Evolutionary conservation across 2,113 vertebrate species (phyloP).

Genomic region (Colius striatus): DNA sequence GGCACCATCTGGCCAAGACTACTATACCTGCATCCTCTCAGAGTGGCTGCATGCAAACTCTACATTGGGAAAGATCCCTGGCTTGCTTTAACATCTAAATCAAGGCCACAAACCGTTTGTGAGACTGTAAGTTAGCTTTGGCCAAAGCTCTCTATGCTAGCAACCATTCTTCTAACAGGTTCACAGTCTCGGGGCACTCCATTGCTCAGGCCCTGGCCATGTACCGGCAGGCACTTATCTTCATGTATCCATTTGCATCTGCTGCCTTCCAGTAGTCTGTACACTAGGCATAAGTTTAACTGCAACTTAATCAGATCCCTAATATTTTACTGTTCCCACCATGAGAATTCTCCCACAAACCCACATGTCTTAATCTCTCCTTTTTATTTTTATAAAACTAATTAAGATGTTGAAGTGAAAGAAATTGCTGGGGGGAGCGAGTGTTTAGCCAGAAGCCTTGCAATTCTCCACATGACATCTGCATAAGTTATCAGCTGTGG

Average conservation of each 20-base stretch:
- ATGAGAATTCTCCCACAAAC: not conserved
- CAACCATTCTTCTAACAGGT: not conserved
- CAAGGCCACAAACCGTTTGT: accelerated
- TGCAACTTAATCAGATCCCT: not conserved
- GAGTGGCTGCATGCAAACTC: not conserved
- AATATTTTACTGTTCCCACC: not conserved
- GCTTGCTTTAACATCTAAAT: not conserved
- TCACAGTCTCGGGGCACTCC: not conserved
- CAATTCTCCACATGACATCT: conserved; percentile 29
- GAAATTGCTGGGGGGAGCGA: not conserved
- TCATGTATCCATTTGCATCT: not conserved
- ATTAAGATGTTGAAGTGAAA: conserved; percentile 51
- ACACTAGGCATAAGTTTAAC: not conserved
- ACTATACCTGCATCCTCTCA: not conserved
- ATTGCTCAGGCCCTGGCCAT: not conserved
- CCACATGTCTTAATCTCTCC: not conserved
- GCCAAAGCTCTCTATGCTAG: not conserved
- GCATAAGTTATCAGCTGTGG: conserved; percentile 39
- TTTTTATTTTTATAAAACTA: conserved; percentile 39
- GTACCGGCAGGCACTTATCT: not conserved
- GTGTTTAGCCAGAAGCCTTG: not conserved
- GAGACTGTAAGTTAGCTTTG: not conserved
- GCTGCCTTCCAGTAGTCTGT: not conserved
- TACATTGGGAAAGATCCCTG: not conserved
- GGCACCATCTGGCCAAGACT: not conserved